A percentile compares a stretch with the other conserved stretches of the same genome.
phyloP scores from a whole-genome alignment of 1,140 invertebrate species.

The Plectus sambesii region DNA sequence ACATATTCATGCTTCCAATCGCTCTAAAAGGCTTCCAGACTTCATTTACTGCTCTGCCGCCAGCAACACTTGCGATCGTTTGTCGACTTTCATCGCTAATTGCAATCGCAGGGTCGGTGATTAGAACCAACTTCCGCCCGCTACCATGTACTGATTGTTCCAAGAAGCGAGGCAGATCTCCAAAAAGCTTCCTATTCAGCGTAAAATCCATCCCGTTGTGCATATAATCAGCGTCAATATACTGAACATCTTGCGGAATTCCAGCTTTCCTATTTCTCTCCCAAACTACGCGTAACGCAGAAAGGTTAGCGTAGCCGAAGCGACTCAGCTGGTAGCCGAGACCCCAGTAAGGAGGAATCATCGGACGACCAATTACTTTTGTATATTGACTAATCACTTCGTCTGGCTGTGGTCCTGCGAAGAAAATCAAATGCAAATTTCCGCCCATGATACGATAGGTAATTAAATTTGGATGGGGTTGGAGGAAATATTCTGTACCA shows the following conservation, averaged over 20 bases:
- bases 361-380: too few relatives aligned
- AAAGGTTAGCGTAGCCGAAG: conserved; percentile 60
- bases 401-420: too few relatives aligned
- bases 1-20: too few relatives aligned
- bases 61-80: too few relatives aligned
- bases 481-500: too few relatives aligned
- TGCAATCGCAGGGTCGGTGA: conserved; percentile 26
- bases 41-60: too few relatives aligned
- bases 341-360: too few relatives aligned
- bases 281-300: conserved; percentile 53
- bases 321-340: conserved; percentile 54
- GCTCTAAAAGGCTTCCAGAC: too few relatives aligned
- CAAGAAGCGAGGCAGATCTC: conserved; percentile 18
- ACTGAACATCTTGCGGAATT: conserved; percentile 46
- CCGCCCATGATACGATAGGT: too few relatives aligned
- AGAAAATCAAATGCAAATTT: too few relatives aligned
- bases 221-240: conserved; percentile 68
- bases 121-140: conserved; percentile 18
- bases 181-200: conserved; percentile 52
- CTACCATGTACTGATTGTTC: conserved; percentile 17
- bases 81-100: conserved; percentile 19
- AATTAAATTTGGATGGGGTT: too few relatives aligned
- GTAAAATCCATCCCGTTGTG: conserved; percentile 72
- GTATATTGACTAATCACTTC: too few relatives aligned
- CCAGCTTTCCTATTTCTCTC: conserved; percentile 41